Base-by-base conservation (phyloP, 1,140 invertebrate species). In the Halictus rubicundus region DNA sequence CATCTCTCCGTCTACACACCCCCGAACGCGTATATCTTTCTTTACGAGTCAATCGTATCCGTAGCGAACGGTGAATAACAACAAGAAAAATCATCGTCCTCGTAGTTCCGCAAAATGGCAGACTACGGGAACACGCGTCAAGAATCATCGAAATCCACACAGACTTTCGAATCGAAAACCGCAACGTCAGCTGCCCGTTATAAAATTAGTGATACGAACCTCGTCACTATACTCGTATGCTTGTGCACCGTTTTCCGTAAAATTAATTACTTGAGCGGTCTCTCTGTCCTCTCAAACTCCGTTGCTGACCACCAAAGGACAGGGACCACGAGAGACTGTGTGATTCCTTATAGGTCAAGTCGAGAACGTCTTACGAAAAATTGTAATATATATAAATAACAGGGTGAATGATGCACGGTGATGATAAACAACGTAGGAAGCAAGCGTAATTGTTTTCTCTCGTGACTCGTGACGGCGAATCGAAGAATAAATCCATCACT, bases 311-410 rank as follows among this genome's bases (percentile, higher is more conserved):
- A 12, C 21, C 14, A 12, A 60, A 46, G 59, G 16, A 46, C 52
- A 52, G 14, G 39, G 4, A 63, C 23, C 7, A 32, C 46, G 23
- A 19, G 8, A 57, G 54, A 21, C 21, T 25, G 21, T 25, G 21
- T 57, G 54, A 21, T n/a, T n/a, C 8, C 8, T 66, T 37, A 2
- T 23, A 7, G 69, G 16, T 59, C 27, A 46, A 4, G 32, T 60
- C 52, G 19, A 66, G 37, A 66, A 60, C 6, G 46, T 61, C 7
- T 39, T 68, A 46, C n/a, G 25, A 49, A 37, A 46, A 74, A 37
- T 39, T 37, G 32, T 63, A 12, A 49, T 32, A 52, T 23, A 10
- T 71, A 63, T 78, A 78, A 72, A 78, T 68, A 68, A 76, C 52
- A 54, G 21, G 60, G 8, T 57, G 32, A 64, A 27, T 65, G 37